Base-by-base conservation (phyloP, 35 echinoderm and acorn worm genomes). In the Apostichopus californicus region DNA sequence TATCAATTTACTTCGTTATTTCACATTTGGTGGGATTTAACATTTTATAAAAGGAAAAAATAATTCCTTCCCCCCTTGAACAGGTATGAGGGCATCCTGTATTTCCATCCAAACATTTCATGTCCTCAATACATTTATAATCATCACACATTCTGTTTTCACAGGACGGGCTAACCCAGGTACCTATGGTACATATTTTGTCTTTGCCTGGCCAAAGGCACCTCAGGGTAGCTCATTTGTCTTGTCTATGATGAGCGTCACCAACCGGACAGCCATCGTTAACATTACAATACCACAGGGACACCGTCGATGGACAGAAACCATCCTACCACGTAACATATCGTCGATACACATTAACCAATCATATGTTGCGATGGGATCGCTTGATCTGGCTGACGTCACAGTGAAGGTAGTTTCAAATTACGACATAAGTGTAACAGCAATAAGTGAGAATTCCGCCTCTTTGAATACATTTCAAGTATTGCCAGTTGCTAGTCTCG, bases 191-290 rank as follows among this genome's bases (percentile, higher is more conserved):
- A 26, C 17, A 17, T 68, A 71, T 26, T 89, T 89, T 73, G 60
- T 89, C 9, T 89, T 89, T 73, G 53, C 86, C 5, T 73, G 60
- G 64, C 86, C 86, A 5, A 5, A 89, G 8, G 24, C 86, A 23
- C 9, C 1, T 5, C 0, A 6, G 57, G 22, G 11, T 17, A 72
- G 24, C 64, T 24, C 17, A 13, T 72, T 89, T 14, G 26, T 21
- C 58, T 66, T 89, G 64, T 89, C 86, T 18, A 55, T 89, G 18
- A 23, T 89, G 21, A 66, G 61, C 25, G 86, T 89, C 64, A 46
- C 60, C 9, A 89, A 89, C 72, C 57, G 54, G 18, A 89, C 86
- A 21, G 18, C 86, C 13, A n/a, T 18, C 3, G 83, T 87, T 6
- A 75, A 13, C 15, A 75, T 75, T 20, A 22, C 15, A 4, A 75